Conservation (phyloP, 2,113 vertebrate species). For the Muntiacus reevesi region DNA sequence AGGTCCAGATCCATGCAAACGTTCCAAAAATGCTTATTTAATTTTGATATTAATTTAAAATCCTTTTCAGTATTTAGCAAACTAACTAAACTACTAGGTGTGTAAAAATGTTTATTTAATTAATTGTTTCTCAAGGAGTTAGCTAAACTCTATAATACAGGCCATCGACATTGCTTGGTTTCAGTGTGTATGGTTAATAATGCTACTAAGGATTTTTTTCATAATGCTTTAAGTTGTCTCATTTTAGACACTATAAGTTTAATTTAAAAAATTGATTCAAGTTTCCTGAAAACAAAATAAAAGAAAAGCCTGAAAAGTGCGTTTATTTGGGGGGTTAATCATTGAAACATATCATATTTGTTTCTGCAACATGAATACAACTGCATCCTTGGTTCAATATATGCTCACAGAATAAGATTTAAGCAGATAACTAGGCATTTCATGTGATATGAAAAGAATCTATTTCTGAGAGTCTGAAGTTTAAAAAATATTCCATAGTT, state of each 20-base stretch:
- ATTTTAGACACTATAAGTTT: neutral
- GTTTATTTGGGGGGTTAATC: neutral
- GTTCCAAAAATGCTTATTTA: neutral
- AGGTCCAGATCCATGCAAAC: neutral
- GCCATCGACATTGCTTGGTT: neutral
- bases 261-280: neutral
- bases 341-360: neutral
- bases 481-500: neutral
- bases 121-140: neutral
- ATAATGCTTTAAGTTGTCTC: neutral
- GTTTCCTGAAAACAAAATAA: neutral
- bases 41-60: neutral
- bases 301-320: neutral
- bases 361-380: neutral
- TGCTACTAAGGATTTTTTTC: neutral
- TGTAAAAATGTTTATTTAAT: neutral
- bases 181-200: neutral
- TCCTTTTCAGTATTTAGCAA: neutral
- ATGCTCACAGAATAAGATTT: neutral
- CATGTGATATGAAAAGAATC: neutral
- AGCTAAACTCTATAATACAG: neutral
- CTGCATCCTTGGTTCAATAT: neutral
- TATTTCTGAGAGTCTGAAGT: neutral
- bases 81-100: neutral
- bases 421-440: neutral